phyloP scores from a whole-genome alignment of 2,888 invertebrate genomes.

The Diploptera punctata region DNA sequence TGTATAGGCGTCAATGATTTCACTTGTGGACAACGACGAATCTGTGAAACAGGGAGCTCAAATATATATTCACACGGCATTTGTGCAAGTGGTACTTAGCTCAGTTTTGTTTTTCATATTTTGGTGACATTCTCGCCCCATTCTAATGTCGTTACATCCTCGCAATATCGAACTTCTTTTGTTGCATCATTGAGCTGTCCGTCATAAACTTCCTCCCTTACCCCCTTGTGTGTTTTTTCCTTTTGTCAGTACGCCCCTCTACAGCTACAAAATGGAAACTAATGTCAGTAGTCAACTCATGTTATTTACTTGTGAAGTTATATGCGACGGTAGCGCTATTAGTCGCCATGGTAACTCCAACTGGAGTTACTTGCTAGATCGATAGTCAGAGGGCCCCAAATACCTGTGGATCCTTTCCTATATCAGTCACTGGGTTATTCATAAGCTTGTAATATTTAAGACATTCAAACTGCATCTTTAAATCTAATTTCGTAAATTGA shows the following conservation, averaged over 20 bases:
- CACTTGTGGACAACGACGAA: no score
- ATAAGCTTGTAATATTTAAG: no score
- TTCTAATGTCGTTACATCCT: neutral
- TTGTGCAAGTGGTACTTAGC: no score
- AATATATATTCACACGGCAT: no score
- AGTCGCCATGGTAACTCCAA: neutral
- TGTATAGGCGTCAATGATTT: no score
- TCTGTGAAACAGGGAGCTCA: no score
- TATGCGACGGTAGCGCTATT: neutral
- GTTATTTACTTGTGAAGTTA: constrained; percentile 1
- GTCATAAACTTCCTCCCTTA: neutral
- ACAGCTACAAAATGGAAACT: constrained; percentile 1
- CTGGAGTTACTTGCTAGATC: neutral
- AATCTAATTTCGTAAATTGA: no score
- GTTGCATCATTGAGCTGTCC: constrained; percentile 8
- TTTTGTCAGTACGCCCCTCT: neutral
- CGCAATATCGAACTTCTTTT: constrained; percentile 7
- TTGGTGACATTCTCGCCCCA: neutral
- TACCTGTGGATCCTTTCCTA: constrained; percentile 4
- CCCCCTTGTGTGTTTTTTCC: neutral
- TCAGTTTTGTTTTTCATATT: neutral
- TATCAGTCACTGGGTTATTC: no score
- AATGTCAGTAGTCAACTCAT: neutral
- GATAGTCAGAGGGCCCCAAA: neutral
- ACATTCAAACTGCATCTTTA: no score